phyloP scores from a whole-genome alignment of 2,888 invertebrate species.

The Clostera curtula region DNA sequence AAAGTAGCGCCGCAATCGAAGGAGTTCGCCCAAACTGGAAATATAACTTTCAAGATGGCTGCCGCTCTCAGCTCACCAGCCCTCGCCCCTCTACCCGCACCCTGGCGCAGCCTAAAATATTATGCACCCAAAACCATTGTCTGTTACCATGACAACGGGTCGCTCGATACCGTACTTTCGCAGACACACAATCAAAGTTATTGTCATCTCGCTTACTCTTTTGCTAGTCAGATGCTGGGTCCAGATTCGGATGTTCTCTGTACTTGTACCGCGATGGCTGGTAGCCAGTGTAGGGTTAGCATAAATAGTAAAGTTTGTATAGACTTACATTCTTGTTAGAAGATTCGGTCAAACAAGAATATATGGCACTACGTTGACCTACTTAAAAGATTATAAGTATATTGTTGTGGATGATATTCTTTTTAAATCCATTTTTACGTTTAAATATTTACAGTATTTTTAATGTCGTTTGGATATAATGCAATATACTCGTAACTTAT shows the following conservation, averaged over 20 bases:
- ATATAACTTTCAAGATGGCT: slow-evolving; percentile 74
- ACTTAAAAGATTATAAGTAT: slow-evolving; percentile 32
- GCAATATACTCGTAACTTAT: no score
- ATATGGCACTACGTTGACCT: no score
- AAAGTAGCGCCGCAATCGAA: slow-evolving; percentile 53
- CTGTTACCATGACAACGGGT: slow-evolving; percentile 70
- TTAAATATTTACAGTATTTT: no score
- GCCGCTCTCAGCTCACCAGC: slow-evolving; percentile 49
- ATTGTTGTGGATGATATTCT: no score
- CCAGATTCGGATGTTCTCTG: slow-evolving; percentile 51
- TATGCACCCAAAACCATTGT: slow-evolving; percentile 76
- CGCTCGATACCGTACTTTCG: slow-evolving; percentile 63
- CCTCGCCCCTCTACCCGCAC: slow-evolving; percentile 37
- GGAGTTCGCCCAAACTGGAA: slow-evolving; percentile 66
- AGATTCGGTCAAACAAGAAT: slow-evolving; percentile 50
- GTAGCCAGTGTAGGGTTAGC: slow-evolving; percentile 66
- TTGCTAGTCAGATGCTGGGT: slow-evolving; percentile 50
- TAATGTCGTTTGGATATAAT: no score
- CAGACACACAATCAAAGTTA: slow-evolving; percentile 53
- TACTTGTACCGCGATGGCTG: slow-evolving; percentile 57
- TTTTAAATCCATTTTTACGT: no score
- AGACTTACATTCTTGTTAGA: slow-evolving; percentile 55
- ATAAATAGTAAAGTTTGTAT: slow-evolving; percentile 36
- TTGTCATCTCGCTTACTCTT: slow-evolving; percentile 65
- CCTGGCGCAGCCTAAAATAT: slow-evolving; percentile 72